Evolutionary conservation across 2,888 invertebrate species (phyloP).

Genomic region (Colletes collaris): DNA sequence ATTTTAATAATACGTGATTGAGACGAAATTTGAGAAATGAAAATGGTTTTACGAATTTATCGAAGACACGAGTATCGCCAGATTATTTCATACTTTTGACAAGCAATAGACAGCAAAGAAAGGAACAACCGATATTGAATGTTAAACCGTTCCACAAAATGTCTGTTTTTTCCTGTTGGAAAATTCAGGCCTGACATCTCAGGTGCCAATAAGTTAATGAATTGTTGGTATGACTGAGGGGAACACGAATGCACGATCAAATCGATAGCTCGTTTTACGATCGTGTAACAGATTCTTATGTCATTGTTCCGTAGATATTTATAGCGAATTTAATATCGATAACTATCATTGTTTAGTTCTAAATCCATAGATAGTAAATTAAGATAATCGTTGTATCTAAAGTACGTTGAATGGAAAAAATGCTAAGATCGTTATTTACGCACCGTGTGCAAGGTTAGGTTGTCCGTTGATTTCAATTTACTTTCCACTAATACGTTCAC

Average conservation of each 20-base stretch:
- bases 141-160: not conserved
- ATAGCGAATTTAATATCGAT: constrained; percentile 44
- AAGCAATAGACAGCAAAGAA: not conserved
- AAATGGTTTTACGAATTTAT: not conserved
- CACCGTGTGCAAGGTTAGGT: constrained; percentile 20
- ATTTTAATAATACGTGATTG: not conserved
- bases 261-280: not conserved
- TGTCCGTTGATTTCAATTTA: constrained; percentile 28
- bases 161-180: not conserved
- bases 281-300: constrained; percentile 10
- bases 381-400: constrained; percentile 33
- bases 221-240: not conserved
- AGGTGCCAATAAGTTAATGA: not conserved
- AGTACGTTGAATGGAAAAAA: constrained; percentile 20
- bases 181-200: not conserved
- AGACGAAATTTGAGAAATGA: not conserved
- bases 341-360: constrained; percentile 35
- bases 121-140: not conserved
- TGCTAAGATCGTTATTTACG: constrained; percentile 10
- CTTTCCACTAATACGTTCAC: constrained; percentile 25
- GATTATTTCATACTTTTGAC: not conserved
- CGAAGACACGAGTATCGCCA: not conserved
- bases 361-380: constrained; percentile 23
- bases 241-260: not conserved
- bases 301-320: constrained; percentile 32